Conservation (phyloP, 1,140 invertebrate species). For the Pseudomyrmex gracilis region DNA sequence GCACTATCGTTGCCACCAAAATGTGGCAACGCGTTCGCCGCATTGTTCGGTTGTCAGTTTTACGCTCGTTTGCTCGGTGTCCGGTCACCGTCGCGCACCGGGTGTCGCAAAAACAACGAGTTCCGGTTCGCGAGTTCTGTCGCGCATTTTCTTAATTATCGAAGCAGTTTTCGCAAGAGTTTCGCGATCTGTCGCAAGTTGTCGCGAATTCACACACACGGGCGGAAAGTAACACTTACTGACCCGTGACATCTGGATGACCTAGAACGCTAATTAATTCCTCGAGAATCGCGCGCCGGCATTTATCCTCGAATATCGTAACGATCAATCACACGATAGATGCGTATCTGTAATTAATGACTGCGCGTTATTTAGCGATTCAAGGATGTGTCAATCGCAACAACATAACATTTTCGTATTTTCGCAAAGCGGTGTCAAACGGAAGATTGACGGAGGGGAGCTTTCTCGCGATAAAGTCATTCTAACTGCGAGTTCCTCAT, state of each 20-base stretch:
- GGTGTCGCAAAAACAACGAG: constrained; percentile 60
- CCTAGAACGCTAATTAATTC: constrained; percentile 5
- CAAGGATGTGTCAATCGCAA: neutral
- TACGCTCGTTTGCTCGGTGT: constrained; percentile 74
- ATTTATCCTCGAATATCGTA: neutral
- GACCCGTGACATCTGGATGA: neutral
- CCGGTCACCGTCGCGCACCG: constrained; percentile 67
- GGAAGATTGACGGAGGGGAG: constrained; percentile 21
- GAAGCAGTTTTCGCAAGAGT: too few relatives aligned
- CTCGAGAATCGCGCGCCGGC: neutral
- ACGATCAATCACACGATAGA: neutral
- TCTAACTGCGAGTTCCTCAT: neutral
- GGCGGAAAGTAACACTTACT: too few relatives aligned
- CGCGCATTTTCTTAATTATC: too few relatives aligned
- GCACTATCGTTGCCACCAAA: constrained; percentile 67
- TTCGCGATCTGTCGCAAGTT: too few relatives aligned
- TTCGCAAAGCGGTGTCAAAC: neutral
- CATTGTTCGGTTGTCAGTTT: constrained; percentile 74
- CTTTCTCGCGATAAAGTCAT: constrained; percentile 15
- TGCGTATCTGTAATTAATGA: neutral
- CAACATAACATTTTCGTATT: neutral
- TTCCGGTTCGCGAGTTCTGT: constrained; percentile 27
- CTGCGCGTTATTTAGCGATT: neutral
- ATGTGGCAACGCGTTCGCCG: constrained; percentile 47
- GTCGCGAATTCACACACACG: too few relatives aligned